Evolutionary conservation across 2,113 vertebrate species (phyloP).

Genomic region (Lutjanus erythropterus): DNA sequence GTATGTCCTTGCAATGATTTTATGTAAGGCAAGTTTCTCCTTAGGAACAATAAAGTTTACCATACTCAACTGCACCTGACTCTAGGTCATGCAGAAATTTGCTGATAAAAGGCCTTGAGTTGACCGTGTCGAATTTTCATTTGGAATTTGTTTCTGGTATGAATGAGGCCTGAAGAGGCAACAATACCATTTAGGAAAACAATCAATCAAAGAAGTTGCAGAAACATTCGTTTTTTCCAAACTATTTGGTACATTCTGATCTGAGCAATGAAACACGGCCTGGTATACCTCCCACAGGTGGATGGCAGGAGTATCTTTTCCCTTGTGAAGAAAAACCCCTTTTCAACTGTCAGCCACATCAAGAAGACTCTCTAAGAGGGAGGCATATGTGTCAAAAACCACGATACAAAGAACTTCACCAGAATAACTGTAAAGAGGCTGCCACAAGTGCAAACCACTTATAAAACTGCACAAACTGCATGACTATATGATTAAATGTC

Average conservation of each 20-base stretch:
- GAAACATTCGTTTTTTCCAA: not conserved
- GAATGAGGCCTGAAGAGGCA: no score
- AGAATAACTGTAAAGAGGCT: not conserved
- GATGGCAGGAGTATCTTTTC: not conserved
- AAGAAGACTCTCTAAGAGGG: not conserved
- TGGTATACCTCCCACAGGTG: no score
- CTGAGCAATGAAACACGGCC: no score
- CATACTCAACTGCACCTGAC: no score
- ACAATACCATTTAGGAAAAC: no score
- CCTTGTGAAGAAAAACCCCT: not conserved
- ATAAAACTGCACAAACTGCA: no score
- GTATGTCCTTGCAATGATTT: no score
- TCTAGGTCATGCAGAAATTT: no score
- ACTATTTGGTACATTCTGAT: not conserved
- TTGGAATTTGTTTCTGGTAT: not conserved
- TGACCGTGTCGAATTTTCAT: not conserved
- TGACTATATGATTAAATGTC: no score
- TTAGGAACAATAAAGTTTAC: no score
- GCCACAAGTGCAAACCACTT: not conserved
- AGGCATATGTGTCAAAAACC: not conserved
- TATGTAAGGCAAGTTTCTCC: no score
- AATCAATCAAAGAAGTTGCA: no score
- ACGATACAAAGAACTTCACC: not conserved
- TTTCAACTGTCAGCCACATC: not conserved
- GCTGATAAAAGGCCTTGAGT: not conserved